Percentiles rank a stretch among this genome's conserved stretches.
These are phyloP conservation scores for Cyclura pinguis DNA, from an alignment of 2,797 vertebrate species.

Conservation along the genomic window DNA sequence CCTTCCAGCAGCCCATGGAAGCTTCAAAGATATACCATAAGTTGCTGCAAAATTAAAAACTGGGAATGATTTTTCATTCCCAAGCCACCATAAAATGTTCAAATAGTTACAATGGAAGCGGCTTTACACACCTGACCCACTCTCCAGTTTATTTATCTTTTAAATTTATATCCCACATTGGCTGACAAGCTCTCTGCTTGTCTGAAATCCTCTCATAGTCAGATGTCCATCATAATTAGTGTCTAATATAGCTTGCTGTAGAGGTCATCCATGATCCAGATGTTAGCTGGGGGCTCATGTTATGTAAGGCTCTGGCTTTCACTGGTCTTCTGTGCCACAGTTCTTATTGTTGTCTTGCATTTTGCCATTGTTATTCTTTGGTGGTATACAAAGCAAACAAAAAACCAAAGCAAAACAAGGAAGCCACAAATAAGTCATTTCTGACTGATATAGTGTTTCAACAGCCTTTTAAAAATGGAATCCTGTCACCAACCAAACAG, in stretches of 20 bases:
- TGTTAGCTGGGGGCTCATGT: not conserved
- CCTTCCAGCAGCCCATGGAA: too few relatives aligned
- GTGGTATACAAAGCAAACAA: rapidly evolving
- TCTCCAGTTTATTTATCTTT: not conserved
- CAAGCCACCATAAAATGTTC: too few relatives aligned
- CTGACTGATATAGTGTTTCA: not conserved
- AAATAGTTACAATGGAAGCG: not conserved
- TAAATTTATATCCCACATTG: too few relatives aligned
- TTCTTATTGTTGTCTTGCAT: not conserved
- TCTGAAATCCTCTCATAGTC: too few relatives aligned
- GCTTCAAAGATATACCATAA: too few relatives aligned
- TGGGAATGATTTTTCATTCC: too few relatives aligned
- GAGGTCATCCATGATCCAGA: not conserved
- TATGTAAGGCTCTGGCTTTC: not conserved
- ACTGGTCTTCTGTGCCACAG: slow-evolving; percentile 3
- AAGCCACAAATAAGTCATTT: slow-evolving; percentile 34
- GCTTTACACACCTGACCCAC: not conserved
- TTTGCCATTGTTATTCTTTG: not conserved
- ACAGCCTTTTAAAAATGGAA: slow-evolving; percentile 22
- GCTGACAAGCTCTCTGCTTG: not conserved
- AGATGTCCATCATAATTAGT: not conserved
- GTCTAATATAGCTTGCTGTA: slow-evolving; percentile 6
- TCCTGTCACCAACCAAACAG: slow-evolving; percentile 44
- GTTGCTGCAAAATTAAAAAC: too few relatives aligned
- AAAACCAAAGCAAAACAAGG: not conserved